Evolutionary conservation across 2,888 invertebrate species (phyloP).

Genomic region (Sceliomorpha sp.): DNA sequence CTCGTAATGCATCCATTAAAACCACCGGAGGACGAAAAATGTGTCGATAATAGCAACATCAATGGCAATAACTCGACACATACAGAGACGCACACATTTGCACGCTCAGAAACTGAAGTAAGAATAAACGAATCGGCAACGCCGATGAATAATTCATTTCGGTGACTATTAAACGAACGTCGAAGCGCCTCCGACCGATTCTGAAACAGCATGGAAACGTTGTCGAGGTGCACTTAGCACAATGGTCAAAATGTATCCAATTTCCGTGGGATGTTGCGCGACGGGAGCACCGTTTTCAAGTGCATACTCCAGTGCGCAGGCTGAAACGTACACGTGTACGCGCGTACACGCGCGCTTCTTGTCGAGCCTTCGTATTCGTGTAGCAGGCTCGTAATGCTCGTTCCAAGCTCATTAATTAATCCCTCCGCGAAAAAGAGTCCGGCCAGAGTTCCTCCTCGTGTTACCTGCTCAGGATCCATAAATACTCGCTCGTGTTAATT

Average conservation of each 20-base stretch:
- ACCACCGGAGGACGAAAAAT: too few relatives aligned
- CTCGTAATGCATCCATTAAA: too few relatives aligned
- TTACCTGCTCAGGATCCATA: slow-evolving; percentile 72
- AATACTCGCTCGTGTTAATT: slow-evolving; percentile 76
- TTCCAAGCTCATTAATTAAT: slow-evolving; percentile 56
- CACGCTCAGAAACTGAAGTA: too few relatives aligned
- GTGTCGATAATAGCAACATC: too few relatives aligned
- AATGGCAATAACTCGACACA: too few relatives aligned
- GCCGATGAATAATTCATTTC: too few relatives aligned
- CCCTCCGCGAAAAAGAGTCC: slow-evolving; percentile 43
- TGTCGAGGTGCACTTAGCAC: slow-evolving; percentile 30
- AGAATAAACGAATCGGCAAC: too few relatives aligned
- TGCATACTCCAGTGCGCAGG: slow-evolving; percentile 20
- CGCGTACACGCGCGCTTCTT: slow-evolving; percentile 19
- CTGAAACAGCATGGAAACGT: slow-evolving; percentile 39
- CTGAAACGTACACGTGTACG: slow-evolving; percentile 30
- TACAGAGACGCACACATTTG: too few relatives aligned
- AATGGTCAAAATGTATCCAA: slow-evolving; percentile 41
- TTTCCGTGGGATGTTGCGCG: slow-evolving; percentile 38
- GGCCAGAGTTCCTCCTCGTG: slow-evolving; percentile 59
- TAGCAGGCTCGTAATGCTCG: slow-evolving; percentile 42
- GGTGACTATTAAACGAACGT: too few relatives aligned
- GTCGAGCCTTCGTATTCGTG: slow-evolving; percentile 37
- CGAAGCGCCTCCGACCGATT: slow-evolving; percentile 37
- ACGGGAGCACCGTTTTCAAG: slow-evolving; percentile 30